These are phyloP conservation scores for Limnephilus rhombicus DNA, from an alignment of 2,888 invertebrate genomes.

Conservation along the genomic window DNA sequence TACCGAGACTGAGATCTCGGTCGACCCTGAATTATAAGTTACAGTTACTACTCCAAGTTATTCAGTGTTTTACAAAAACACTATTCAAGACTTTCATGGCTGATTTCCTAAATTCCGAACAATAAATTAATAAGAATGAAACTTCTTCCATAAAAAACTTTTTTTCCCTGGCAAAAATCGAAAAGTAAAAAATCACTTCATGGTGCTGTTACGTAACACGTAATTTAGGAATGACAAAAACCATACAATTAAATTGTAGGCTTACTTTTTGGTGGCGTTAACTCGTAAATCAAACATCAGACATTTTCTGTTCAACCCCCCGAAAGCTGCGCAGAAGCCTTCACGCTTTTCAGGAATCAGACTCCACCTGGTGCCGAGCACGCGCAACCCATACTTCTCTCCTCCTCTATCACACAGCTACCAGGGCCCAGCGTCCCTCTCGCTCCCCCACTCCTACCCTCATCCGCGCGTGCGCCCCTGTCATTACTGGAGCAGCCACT, in stretches of 20 bases:
- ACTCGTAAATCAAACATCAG: not conserved
- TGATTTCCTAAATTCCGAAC: too few relatives aligned
- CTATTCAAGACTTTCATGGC: too few relatives aligned
- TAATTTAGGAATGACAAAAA: too few relatives aligned
- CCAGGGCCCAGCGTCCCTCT: not conserved
- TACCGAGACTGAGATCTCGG: too few relatives aligned
- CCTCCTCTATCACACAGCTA: not conserved
- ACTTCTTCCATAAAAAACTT: too few relatives aligned
- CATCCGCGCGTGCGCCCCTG: slow-evolving; percentile 56
- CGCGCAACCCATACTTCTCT: slow-evolving; percentile 18
- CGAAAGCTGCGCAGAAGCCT: slow-evolving; percentile 14
- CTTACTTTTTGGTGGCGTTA: not conserved
- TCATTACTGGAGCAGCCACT: slow-evolving; percentile 56
- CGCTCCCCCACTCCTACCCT: slow-evolving; percentile 8
- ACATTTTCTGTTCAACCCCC: not conserved
- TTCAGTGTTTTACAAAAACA: too few relatives aligned
- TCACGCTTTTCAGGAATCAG: slow-evolving; percentile 18
- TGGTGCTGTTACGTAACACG: too few relatives aligned
- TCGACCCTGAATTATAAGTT: too few relatives aligned
- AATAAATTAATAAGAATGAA: too few relatives aligned
- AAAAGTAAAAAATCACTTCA: too few relatives aligned
- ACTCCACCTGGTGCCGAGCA: slow-evolving; percentile 24
- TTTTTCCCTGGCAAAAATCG: too few relatives aligned
- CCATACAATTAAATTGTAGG: not conserved
- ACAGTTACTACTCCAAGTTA: too few relatives aligned